Conservation (phyloP, 2,888 invertebrate genomes). For the Tanypteryx hageni region DNA sequence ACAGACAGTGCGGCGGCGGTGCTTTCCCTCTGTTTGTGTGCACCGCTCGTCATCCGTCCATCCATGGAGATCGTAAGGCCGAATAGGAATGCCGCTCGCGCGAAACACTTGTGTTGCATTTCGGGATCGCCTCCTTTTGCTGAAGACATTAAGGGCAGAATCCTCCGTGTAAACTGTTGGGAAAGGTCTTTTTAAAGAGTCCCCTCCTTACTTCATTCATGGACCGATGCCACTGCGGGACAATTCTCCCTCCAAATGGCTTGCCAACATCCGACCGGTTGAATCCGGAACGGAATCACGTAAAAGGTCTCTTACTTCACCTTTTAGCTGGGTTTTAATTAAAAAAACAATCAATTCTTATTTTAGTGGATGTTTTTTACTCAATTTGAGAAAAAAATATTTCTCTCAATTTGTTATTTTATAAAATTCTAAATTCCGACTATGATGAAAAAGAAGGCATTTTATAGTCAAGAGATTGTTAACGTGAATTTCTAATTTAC, state of each 20-base stretch:
- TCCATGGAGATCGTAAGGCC: constrained; percentile 10
- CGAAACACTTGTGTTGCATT: not conserved
- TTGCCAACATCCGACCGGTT: not conserved
- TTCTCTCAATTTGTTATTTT: no score
- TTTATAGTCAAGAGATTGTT: no score
- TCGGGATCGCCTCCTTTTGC: not conserved
- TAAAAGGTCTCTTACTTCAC: no score
- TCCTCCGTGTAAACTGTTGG: not conserved
- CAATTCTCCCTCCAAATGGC: not conserved
- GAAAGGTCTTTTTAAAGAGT: constrained; percentile 10
- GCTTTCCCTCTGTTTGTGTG: not conserved
- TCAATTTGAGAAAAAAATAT: no score
- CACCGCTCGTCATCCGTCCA: constrained; percentile 24
- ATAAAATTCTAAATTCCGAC: no score
- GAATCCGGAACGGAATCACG: no score
- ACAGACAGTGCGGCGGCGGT: constrained; percentile 15
- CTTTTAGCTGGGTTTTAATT: no score
- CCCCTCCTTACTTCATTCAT: constrained; percentile 9
- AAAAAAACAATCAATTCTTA: no score
- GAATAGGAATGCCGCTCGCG: not conserved
- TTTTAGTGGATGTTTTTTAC: no score
- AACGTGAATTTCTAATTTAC: no score
- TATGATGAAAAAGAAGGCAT: no score
- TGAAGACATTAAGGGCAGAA: no score
- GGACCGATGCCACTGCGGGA: not conserved